These are phyloP conservation scores for Eurystomus glaucurus DNA, from an alignment of 2,797 vertebrate species.

Conservation along the genomic window DNA sequence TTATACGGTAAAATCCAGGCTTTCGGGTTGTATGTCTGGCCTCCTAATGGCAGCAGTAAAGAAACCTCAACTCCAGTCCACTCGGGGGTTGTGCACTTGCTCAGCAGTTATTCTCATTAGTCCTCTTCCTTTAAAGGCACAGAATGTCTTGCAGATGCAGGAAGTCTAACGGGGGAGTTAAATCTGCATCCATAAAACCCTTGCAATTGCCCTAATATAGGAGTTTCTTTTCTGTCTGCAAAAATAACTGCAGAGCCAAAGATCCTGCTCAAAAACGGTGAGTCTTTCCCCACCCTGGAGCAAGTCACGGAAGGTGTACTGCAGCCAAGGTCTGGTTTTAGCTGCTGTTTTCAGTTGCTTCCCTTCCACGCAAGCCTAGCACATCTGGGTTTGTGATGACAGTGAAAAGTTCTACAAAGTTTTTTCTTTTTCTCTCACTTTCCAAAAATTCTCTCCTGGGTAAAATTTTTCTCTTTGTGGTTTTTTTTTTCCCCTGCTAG, in stretches of 20 bases:
- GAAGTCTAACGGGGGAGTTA: background rate
- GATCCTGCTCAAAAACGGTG: background rate
- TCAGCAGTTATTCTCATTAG: background rate
- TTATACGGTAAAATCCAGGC: background rate
- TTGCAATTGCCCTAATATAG: background rate
- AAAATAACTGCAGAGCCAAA: background rate
- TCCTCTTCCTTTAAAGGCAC: background rate
- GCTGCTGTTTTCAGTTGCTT: slow-evolving; percentile 15
- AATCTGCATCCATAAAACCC: background rate
- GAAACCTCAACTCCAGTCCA: background rate
- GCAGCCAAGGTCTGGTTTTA: background rate
- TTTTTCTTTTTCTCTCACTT: background rate
- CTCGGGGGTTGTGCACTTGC: background rate
- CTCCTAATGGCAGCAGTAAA: background rate
- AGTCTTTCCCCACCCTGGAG: background rate
- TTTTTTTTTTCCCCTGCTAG: background rate
- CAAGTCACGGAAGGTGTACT: background rate
- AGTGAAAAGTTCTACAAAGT: background rate
- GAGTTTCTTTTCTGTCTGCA: background rate
- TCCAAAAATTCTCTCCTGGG: background rate
- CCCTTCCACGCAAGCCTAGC: background rate
- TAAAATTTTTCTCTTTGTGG: background rate
- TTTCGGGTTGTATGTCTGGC: background rate
- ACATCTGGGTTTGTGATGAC: background rate
- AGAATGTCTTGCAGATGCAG: background rate